phyloP scores from a whole-genome alignment of 2,113 vertebrate species.

The Scolopax mira region DNA sequence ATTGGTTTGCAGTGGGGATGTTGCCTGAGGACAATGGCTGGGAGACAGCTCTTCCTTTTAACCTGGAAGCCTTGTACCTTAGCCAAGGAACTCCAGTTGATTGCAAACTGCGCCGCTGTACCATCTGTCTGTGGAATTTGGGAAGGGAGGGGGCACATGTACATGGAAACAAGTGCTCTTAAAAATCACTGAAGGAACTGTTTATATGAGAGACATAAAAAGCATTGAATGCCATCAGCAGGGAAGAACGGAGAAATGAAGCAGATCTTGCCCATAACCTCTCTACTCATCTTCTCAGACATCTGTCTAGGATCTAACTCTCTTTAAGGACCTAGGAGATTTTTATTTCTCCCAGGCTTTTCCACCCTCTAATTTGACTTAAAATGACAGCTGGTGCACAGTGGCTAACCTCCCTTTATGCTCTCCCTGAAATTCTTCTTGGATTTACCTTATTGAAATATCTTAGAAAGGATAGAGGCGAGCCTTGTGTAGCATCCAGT shows the following conservation, averaged over 20 bases:
- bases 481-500: neutral
- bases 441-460: neutral
- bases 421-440: neutral
- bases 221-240: neutral
- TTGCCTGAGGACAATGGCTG: neutral
- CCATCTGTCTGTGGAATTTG: neutral
- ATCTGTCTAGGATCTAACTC: neutral
- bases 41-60: neutral
- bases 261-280: neutral
- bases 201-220: neutral
- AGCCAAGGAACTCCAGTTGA: neutral
- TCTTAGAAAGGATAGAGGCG: neutral
- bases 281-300: neutral
- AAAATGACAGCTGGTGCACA: neutral
- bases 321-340: neutral
- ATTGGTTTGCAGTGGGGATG: neutral
- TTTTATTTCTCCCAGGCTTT: neutral
- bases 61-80: neutral
- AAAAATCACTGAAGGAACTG: neutral
- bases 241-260: neutral
- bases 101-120: neutral
- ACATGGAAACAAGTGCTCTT: neutral
- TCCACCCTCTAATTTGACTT: neutral
- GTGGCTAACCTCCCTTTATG: neutral
- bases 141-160: neutral